Evolutionary conservation across 2,113 vertebrate species (phyloP), one percentile per base, ranked within the genome.

Genomic region (Crotalus helleri): DNA sequence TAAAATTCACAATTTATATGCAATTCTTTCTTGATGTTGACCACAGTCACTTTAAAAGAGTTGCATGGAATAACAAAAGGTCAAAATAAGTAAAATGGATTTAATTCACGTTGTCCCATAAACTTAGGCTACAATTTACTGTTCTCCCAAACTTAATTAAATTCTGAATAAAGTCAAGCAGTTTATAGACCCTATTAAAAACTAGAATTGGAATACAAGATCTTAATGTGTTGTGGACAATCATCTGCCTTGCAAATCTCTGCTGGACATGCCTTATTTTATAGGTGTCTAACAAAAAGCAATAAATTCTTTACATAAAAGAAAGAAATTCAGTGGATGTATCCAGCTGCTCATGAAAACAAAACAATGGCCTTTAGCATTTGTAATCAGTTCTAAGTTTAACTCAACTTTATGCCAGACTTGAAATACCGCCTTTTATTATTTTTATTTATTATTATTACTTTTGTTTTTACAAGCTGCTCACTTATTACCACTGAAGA

Each of bases 61-160:
- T 3, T 85, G n/a, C 8, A 12, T 0, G 2, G 8, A 92, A 91
- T 55, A 81, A 86, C 90, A 90, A 94, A 93, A 58, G 94, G 91
- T 92, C 92, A 91, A 94, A 94, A 93, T 15, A 5, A 90, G 89
- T 49, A 90, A 96, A 95, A 92, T 0, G 3, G 58, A 29, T 91
- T 95, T 93, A 91, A 94, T 93, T 94, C 49, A 29, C 2, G 0
- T 19, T 33, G 9, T 49, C 23, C 90, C 87, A 54, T 87, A 93
- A 95, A 12, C 58, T 33, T 87, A 93, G 95, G 15, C 58, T 33
- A 69, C 21, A 49, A 33, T 92, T 90, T 59, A 7, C 90, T 95
- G 69, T 51, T 89, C 90, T 87, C 93, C 92, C 55, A 92, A 89
- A 95, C 69, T 17, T 95, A 94, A 90, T 92, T 94, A 93, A 93